Base-by-base conservation (phyloP, 2,888 invertebrate species). In the Oscheius myriophilus region DNA sequence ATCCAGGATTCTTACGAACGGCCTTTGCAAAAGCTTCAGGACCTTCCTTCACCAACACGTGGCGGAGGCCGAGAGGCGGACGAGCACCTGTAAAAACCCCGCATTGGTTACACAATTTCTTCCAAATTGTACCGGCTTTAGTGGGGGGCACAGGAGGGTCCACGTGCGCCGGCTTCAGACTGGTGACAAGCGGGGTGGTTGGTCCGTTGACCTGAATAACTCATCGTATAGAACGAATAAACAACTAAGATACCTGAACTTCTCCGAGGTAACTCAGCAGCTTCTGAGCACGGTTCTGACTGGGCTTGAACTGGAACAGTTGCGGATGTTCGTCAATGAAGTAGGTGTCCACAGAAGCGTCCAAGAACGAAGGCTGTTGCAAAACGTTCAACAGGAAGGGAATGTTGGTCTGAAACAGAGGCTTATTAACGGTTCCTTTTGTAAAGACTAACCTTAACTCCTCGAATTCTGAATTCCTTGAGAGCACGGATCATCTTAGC, bases 321-420 rank as follows among this genome's bases (percentile, higher is more conserved):
- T 95, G 92, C 0, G 98, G 97, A 88, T 99, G 91, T 86, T 97
- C 96, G 88, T 99, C 86, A 83, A 98, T 97, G 88, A 99, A 98
- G 88, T 96, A 93, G 0, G 98, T 98, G 89, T 98, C 97, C 0
- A 97, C 92, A 0, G 92, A 91, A 85, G 95, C 97, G 79, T 93
- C 93, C 52, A 96, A 90, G 90, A 98, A 99, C 88, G 94, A 94
- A 87, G 95, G 94, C 88, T 98, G 95, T 83, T 94, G 92, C 63
- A 98, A 88, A 0, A 99, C 98, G 87, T 98, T 98, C 73, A 97
- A 89, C 65, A 98, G 89, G 89, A 98, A 98, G 0, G 98, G 98
- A 86, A 97, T 96, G 90, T 99, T 98, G 6, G 98, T 98, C 90
- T 91, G 88, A 52, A 87, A 84, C 71, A 11, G 67, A 18, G 6